Evolutionary conservation across 2,113 vertebrate genomes (phyloP).

Genomic region (Xiphophorus maculatus): DNA sequence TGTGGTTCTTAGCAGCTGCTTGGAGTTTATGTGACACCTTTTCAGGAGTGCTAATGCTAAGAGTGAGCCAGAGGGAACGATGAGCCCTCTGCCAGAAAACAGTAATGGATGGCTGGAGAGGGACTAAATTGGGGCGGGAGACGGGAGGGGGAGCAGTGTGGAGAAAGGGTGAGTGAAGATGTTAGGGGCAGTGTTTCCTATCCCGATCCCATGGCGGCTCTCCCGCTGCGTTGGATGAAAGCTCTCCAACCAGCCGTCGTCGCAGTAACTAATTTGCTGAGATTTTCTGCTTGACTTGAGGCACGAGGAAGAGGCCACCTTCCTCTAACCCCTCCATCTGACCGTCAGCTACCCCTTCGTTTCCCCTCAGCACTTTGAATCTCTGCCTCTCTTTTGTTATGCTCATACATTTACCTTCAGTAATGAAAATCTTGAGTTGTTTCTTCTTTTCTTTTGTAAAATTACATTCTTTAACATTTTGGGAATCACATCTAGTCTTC

Average conservation of each 20-base stretch:
- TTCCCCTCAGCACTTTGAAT: conserved; percentile 43
- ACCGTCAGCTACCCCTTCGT: conserved; percentile 45
- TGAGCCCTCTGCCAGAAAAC: conserved; percentile 35
- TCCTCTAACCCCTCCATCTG: conserved; percentile 22
- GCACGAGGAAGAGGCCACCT: conserved; percentile 80
- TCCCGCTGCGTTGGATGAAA: conserved; percentile 78
- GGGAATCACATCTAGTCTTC: neutral
- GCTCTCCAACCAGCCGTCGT: conserved; percentile 79
- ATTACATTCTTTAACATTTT: neutral
- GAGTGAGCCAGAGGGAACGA: conserved; percentile 48
- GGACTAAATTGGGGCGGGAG: conserved; percentile 8
- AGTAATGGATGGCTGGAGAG: conserved; percentile 66
- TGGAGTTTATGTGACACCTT: conserved; percentile 72
- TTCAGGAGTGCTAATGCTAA: conserved; percentile 76
- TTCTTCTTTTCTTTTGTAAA: neutral
- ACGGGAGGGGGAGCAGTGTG: neutral
- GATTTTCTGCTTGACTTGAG: conserved; percentile 85
- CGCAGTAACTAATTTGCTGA: conserved; percentile 84
- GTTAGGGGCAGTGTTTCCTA: conserved; percentile 47
- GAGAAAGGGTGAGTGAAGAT: conserved; percentile 41
- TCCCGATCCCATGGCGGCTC: conserved; percentile 64
- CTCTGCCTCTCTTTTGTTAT: conserved; percentile 6
- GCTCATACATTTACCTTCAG: neutral
- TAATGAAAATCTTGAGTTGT: neutral
- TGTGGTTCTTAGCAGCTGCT: conserved; percentile 60